Percentiles rank a stretch among this genome's conserved stretches.
Evolutionary conservation across 2,797 vertebrate species (phyloP).

Genomic region (Apogon hyalosoma): DNA sequence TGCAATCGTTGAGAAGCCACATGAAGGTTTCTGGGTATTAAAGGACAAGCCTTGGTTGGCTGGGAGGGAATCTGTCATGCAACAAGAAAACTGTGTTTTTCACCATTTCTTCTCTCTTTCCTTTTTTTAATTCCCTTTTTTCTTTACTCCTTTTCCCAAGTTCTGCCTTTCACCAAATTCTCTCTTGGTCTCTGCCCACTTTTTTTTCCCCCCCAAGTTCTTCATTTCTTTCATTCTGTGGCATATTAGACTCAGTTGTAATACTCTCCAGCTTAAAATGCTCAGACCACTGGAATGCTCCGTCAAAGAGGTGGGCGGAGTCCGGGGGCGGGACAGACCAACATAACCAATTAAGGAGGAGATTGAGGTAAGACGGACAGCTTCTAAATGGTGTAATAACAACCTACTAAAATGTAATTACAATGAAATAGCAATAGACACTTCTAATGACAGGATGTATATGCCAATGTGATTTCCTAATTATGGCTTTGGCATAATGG

Average conservation of each 20-base stretch:
- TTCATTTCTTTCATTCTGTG: constrained; percentile 77
- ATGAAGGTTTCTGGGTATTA: constrained; percentile 87
- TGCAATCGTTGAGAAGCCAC: constrained; percentile 87
- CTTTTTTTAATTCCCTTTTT: constrained; percentile 50
- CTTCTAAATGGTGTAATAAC: constrained; percentile 83
- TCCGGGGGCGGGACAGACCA: constrained; percentile 73
- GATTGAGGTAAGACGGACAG: constrained; percentile 84
- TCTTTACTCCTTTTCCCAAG: constrained; percentile 54
- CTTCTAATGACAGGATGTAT: constrained; percentile 83
- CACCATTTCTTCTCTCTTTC: constrained; percentile 73
- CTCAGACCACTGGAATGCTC: constrained; percentile 81
- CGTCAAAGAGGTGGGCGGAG: constrained; percentile 75
- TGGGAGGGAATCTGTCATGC: constrained; percentile 89
- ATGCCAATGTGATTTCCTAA: constrained; percentile 82
- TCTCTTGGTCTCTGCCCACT: constrained; percentile 41
- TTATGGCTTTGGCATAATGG: constrained; percentile 77
- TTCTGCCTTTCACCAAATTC: constrained; percentile 61
- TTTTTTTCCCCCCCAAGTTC: constrained; percentile 27
- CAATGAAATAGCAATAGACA: constrained; percentile 83
- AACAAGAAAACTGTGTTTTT: constrained; percentile 86
- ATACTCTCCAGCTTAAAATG: constrained; percentile 79
- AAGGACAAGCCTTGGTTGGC: constrained; percentile 89
- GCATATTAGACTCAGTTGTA: constrained; percentile 78
- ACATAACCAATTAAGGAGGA: constrained; percentile 86
- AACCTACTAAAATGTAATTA: constrained; percentile 84